Evolutionary conservation across 2,797 vertebrate genomes (phyloP).

Genomic region (Falco novaeseelandiae): DNA sequence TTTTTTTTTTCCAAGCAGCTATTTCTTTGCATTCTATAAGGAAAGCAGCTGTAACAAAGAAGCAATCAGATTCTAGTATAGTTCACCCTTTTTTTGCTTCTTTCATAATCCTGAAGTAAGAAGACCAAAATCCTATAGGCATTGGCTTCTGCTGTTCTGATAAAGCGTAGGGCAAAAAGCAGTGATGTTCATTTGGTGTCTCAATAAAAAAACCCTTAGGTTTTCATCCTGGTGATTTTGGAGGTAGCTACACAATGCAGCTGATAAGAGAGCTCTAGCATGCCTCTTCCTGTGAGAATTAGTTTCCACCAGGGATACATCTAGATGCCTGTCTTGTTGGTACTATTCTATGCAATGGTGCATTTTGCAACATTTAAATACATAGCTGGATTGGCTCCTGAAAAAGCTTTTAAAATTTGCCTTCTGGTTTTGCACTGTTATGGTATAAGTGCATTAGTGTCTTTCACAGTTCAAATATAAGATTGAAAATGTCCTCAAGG

Average conservation of each 20-base stretch:
- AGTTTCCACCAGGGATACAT: background rate
- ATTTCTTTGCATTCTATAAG: background rate
- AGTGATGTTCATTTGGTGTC: background rate
- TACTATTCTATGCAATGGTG: background rate
- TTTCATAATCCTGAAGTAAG: background rate
- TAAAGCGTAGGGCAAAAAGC: background rate
- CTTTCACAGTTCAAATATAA: background rate
- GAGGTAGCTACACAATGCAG: background rate
- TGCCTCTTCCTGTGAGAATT: background rate
- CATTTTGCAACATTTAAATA: background rate
- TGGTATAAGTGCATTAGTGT: background rate
- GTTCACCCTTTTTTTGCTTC: background rate
- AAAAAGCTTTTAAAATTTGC: background rate
- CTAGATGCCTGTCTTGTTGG: background rate
- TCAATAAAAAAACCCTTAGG: background rate
- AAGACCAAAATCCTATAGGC: background rate
- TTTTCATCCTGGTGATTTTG: background rate
- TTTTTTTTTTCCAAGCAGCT: accelerated
- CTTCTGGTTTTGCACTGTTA: background rate
- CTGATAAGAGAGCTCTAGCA: background rate
- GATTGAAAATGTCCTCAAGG: background rate
- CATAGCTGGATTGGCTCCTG: background rate
- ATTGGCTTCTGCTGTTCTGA: background rate
- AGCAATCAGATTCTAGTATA: background rate
- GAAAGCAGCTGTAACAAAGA: background rate